phyloP scores from a whole-genome alignment of 2,888 invertebrate genomes.

The Crioceris asparagi region DNA sequence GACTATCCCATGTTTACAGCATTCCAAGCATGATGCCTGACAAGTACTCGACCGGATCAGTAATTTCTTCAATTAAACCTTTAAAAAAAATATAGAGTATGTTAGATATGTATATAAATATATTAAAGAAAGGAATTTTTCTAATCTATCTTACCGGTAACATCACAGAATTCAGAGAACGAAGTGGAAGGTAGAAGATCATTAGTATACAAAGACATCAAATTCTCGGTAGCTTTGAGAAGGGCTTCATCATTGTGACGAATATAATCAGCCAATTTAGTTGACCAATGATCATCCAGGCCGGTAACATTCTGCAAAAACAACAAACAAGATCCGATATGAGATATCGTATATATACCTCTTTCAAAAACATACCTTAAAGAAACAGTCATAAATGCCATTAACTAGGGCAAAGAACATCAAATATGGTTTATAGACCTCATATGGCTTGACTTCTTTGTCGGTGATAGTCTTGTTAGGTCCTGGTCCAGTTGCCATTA shows the following conservation, averaged over 20 bases:
- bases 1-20: too few relatives aligned
- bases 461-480: slow-evolving; percentile 44
- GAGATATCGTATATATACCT: background rate
- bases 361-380: slow-evolving; percentile 73
- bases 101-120: background rate
- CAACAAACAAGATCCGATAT: slow-evolving; percentile 2
- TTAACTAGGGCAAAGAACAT: slow-evolving; percentile 80
- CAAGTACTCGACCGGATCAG: too few relatives aligned
- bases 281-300: slow-evolving; percentile 78
- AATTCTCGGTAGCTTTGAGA: slow-evolving; percentile 75
- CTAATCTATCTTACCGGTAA: slow-evolving; percentile 68
- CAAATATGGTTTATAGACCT: slow-evolving; percentile 74
- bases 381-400: slow-evolving; percentile 72
- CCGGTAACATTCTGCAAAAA: slow-evolving; percentile 55
- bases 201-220: slow-evolving; percentile 73
- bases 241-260: slow-evolving; percentile 87
- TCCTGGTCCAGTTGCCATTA: slow-evolving; percentile 55
- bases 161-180: slow-evolving; percentile 88
- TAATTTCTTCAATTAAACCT: too few relatives aligned
- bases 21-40: too few relatives aligned
- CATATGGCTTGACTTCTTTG: slow-evolving; percentile 53
- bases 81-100: slow-evolving; percentile 9
- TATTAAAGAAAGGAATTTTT: background rate
- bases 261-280: slow-evolving; percentile 82
- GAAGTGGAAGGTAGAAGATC: slow-evolving; percentile 84